Evolutionary conservation across 2,113 vertebrate species (phyloP), one percentile per base, ranked within the genome.

Genomic region (Genyomyrus donnyi): DNA sequence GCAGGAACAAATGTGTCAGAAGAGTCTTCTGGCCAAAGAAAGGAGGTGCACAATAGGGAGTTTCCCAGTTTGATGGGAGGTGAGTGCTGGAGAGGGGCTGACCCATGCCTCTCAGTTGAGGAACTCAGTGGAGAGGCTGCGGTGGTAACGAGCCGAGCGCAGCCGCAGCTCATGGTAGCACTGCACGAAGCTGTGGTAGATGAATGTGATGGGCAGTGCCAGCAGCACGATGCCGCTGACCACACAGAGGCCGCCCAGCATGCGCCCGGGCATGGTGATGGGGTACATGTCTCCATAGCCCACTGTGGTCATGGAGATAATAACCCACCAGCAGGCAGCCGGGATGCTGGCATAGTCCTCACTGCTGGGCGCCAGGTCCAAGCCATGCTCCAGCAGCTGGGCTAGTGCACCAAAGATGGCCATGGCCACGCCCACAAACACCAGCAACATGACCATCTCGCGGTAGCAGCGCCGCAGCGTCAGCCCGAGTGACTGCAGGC

Each of bases 231-330:
- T 99, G 17, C 98, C 98, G 88, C 98, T 99, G 93, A 99, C 98
- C 90, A 99, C 98, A 90, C 98, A 99, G 93, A 99, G 97, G 77
- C 98, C 98, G 91, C 98, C 98, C 48, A 99, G 97, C 92, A 99
- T 96, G 91, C 98, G 97, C 91, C 98, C 98, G 31, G 98, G 98
- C 85, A 98, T 90, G 9, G 98, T 99, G 95, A 99, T 96, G 66
- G 98, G 98, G 93, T 99, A 99, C 95, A 99, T 98, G 91, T 99
- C 98, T 91, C 98, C 98, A 74, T 99, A 99, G 91, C 98, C 98
- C 92, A 99, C 98, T 0, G 98, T 99, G 90, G 98, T 99, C 98
- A 99, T 99, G 52, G 98, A 99, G 96, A 99, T 99, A 94, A 99
- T 99, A 94, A 99, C 98, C 98, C 98, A 99, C 98, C 98, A 99